phyloP scores from a whole-genome alignment of 2,113 vertebrate species.

The Bubalus kerabau region DNA sequence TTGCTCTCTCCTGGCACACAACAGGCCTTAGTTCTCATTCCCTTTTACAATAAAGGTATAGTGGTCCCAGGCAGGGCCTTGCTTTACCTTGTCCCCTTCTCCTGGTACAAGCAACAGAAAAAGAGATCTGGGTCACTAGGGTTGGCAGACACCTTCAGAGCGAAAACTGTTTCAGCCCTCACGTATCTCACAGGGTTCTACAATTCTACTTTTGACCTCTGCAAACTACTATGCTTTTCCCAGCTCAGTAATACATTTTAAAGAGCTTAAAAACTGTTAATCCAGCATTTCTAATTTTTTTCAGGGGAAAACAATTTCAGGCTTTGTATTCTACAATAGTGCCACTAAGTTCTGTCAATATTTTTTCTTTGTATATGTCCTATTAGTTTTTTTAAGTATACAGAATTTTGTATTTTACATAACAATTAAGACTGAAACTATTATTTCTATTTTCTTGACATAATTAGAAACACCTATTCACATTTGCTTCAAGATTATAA shows the following conservation, averaged over 20 bases:
- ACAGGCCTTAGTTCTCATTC: neutral
- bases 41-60: neutral
- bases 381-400: neutral
- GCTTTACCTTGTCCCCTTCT: neutral
- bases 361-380: neutral
- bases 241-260: neutral
- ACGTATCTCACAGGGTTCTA: neutral
- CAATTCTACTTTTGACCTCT: neutral
- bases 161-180: neutral
- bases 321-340: neutral
- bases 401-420: neutral
- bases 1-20: neutral
- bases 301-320: neutral
- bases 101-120: fast-evolving
- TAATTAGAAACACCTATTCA: neutral
- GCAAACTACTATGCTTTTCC: neutral
- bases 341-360: neutral
- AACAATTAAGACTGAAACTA: neutral
- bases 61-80: neutral
- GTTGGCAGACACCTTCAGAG: neutral
- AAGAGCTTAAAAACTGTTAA: neutral
- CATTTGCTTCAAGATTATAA: neutral
- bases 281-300: neutral
- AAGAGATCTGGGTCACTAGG: neutral
- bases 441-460: neutral